Evolutionary conservation across 2,797 vertebrate species (phyloP), one percentile per base, ranked within the genome.

Genomic region (Siniperca undulata): DNA sequence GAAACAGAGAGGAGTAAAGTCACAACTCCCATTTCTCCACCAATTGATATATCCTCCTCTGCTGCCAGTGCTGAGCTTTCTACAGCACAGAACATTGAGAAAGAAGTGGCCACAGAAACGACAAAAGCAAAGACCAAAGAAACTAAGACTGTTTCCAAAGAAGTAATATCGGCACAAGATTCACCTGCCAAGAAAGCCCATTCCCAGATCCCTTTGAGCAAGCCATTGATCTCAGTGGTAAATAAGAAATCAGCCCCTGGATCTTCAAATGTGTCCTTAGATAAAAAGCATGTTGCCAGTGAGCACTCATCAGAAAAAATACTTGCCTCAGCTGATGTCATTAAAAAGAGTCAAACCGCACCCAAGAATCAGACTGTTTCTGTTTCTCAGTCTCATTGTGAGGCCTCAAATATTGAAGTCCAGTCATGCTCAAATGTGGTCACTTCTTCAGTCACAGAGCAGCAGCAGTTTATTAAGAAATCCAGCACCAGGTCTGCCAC

Each of bases 1-100:
- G 95, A 97, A 73, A 86, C 76, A 22, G 96, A 96, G 61, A 96
- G 83, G 73, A 95, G 85, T 76, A 95, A 85, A 83, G 91, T 80
- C 34, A 88, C 81, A 46, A 90, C 92, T 81, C 95, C 95, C 36
- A 90, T 89, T 17, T 95, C 94, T 53, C 93, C 94, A 0, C 87
- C 83, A 14, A 20, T 66, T 38, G 80, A 81, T 73, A 36, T 48
- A 16, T 82, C 73, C 7, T 36, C 52, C 52, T 77, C 55, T 55
- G 64, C 80, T 44, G 62, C 60, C 22, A 79, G 70, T 22, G 46
- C 65, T 46, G 85, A 91, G 52, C 17, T 34, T 9, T 72, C 78
- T 53, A 65, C 42, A 5, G 42, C 70, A 46, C 76, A 90, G 42
- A 80, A 24, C 60, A 9, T 27, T 4, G 88, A 92, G 38, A 87